Base-by-base conservation (phyloP, 64 coral and sea anemone species). In the Montipora efflorescens region DNA sequence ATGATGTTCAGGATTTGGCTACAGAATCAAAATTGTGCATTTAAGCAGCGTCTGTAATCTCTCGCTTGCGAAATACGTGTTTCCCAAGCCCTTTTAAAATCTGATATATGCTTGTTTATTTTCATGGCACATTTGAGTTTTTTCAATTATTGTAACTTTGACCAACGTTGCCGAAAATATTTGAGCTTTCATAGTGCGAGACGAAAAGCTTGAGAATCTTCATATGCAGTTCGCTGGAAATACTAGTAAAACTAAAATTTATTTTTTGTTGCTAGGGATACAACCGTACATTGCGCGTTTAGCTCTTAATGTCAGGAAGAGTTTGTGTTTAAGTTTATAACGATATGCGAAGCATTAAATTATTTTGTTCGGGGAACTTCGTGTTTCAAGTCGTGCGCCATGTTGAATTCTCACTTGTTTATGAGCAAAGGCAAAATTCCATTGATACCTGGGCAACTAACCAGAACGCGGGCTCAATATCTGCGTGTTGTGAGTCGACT, bases 401-500 rank as follows among this genome's bases (percentile, higher is more conserved):
- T 86, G 47, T 86, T 86, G 44, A 50, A 86, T 86, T 72, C 3
- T 50, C 0, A 10, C 46, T 70, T 72, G 82, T 86, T 86, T 72
- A 50, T 44, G 9, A 47, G 68, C 7, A 46, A 16, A 45, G 43
- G 36, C 36, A 36, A 66, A 86, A 86, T 86, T 86, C 82, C 82
- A 68, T 21, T 86, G 82, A 71, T 50, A 64, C 82, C 82, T 16
- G 47, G 82, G 82, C 64, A 86, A 86, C 82, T 14, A 86, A 70
- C 16, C 82, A 45, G 46, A 49, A 86, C 66, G 82, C 45, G 64
- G 82, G 82, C 82, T 86, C 82, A 86, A 86, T 71, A 86, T 72
- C 36, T 12, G 8, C 14, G 53, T 57, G 53, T 57, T 57, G 11
- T 57, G 53, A 57, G 6, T 57, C 28, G 28, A 28, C 28, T 28